A percentile compares a stretch with the other conserved stretches of the same genome.
These are phyloP conservation scores for Drosophila subquinaria DNA, from an alignment of 2,888 invertebrate genomes.

Conservation along the genomic window DNA sequence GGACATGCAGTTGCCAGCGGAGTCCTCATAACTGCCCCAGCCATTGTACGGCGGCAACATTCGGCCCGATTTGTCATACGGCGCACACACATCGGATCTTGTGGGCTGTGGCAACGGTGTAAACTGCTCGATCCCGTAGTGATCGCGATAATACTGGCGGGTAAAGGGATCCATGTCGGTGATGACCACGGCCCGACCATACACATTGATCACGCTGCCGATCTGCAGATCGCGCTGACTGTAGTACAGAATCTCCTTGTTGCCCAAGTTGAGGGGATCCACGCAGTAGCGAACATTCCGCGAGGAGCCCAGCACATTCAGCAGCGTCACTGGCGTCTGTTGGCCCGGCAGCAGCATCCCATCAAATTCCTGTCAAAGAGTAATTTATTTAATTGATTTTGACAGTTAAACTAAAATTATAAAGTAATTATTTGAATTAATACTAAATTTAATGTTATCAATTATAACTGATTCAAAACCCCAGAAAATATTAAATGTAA, in stretches of 20 bases:
- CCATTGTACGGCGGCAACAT: slow-evolving; percentile 95
- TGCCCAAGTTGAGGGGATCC: slow-evolving; percentile 87
- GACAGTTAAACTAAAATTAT: too few relatives aligned
- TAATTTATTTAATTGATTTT: too few relatives aligned
- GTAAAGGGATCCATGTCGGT: slow-evolving; percentile 95
- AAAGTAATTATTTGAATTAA: too few relatives aligned
- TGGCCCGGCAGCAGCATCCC: slow-evolving; percentile 86
- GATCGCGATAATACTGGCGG: slow-evolving; percentile 91
- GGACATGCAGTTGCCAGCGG: slow-evolving; percentile 93
- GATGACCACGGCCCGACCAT: slow-evolving; percentile 92
- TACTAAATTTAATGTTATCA: too few relatives aligned
- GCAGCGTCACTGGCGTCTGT: slow-evolving; percentile 86
- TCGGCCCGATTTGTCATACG: slow-evolving; percentile 63
- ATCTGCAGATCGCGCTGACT: slow-evolving; percentile 90
- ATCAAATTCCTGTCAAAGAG: slow-evolving; percentile 68
- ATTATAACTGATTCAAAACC: too few relatives aligned
- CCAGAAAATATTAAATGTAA: too few relatives aligned
- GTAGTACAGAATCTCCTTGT: slow-evolving; percentile 83
- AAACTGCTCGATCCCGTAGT: slow-evolving; percentile 84
- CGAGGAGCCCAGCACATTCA: slow-evolving; percentile 88
- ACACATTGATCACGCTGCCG: slow-evolving; percentile 93
- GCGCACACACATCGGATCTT: slow-evolving; percentile 66
- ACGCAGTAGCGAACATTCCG: slow-evolving; percentile 87
- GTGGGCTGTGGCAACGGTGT: slow-evolving; percentile 74
- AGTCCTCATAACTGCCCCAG: slow-evolving; percentile 95